Evolutionary conservation across 2,888 invertebrate genomes (phyloP).

Genomic region (Chrysina gloriosa): DNA sequence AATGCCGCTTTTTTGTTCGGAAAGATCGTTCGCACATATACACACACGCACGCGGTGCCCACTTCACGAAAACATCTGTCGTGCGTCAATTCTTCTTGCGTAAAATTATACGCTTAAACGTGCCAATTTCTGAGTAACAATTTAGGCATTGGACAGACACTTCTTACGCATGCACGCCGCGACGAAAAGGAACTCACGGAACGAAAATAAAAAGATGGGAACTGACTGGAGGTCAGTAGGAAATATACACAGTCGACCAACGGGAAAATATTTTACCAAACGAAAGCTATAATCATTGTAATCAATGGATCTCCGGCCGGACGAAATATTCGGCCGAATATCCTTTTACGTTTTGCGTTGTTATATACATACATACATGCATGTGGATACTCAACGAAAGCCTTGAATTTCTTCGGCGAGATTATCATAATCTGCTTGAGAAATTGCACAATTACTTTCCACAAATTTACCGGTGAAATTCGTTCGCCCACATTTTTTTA

Average conservation of each 20-base stretch:
- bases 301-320: slow-evolving; percentile 27
- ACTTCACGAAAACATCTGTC: slow-evolving; percentile 38
- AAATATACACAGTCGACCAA: slow-evolving; percentile 5
- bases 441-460: slow-evolving; percentile 24
- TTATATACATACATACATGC: slow-evolving; percentile 1
- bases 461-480: slow-evolving; percentile 2
- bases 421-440: slow-evolving; percentile 31
- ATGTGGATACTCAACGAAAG: neutral
- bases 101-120: slow-evolving; percentile 39
- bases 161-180: neutral
- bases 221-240: slow-evolving; percentile 34
- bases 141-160: slow-evolving; percentile 11
- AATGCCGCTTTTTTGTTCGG: slow-evolving; percentile 31
- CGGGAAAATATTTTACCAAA: slow-evolving; percentile 35
- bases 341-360: neutral
- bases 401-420: slow-evolving; percentile 6
- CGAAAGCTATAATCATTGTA: slow-evolving; percentile 34
- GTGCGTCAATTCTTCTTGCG: slow-evolving; percentile 27
- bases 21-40: neutral
- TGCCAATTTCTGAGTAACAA: slow-evolving; percentile 33
- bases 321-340: slow-evolving; percentile 13
- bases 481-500: slow-evolving; percentile 4
- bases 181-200: slow-evolving; percentile 6
- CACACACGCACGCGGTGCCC: neutral
- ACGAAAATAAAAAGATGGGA: slow-evolving; percentile 19